Percentiles rank a stretch among this genome's conserved stretches.
Evolutionary conservation across 2,888 invertebrate genomes (phyloP).

Genomic region (Andrena flavipes): DNA sequence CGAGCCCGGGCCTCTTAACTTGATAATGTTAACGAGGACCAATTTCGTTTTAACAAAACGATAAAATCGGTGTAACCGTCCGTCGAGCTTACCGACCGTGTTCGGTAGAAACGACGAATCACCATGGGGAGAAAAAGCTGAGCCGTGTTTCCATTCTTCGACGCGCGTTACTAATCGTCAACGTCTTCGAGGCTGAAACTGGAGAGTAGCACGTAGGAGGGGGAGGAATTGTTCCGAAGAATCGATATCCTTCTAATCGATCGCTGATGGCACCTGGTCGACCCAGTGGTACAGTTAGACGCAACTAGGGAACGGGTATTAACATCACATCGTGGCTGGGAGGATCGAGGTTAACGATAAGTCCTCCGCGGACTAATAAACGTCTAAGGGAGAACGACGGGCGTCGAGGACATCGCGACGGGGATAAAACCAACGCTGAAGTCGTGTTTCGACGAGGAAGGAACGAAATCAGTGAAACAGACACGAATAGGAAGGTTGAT

Average conservation of each 20-base stretch:
- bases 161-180: background rate
- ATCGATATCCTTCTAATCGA: constrained; percentile 69
- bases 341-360: constrained; percentile 81
- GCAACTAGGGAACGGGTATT: constrained; percentile 70
- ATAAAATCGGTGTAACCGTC: constrained; percentile 54
- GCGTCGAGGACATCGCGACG: constrained; percentile 37
- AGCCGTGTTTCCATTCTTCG: background rate
- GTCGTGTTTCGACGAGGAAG: too few relatives aligned
- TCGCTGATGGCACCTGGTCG: constrained; percentile 72
- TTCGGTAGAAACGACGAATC: background rate
- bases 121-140: background rate
- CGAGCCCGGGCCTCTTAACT: constrained; percentile 43
- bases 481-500: too few relatives aligned
- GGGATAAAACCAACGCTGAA: background rate
- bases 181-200: background rate
- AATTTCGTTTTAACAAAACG: constrained; percentile 53
- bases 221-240: constrained; percentile 48
- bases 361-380: constrained; percentile 70
- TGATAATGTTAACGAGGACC: constrained; percentile 57
- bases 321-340: constrained; percentile 63
- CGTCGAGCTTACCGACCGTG: constrained; percentile 12
- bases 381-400: constrained; percentile 51
- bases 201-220: background rate
- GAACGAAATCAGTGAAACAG: too few relatives aligned
- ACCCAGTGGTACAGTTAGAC: constrained; percentile 77